phyloP scores from a whole-genome alignment of 1,140 invertebrate species.

The Coptotermes formosanus region DNA sequence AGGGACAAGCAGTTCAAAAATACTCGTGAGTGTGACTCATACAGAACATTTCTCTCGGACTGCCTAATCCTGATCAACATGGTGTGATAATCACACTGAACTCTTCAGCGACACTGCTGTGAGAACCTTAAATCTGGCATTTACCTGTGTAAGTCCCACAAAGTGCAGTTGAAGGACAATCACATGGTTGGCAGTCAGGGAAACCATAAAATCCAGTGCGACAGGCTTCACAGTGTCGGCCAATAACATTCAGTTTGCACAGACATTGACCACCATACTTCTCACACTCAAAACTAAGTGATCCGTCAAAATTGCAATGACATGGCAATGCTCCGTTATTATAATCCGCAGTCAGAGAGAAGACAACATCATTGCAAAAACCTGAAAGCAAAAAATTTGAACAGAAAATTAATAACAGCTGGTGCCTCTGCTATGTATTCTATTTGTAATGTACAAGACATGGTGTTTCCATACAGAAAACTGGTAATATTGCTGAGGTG shows the following conservation, averaged over 20 bases:
- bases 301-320: slow-evolving; percentile 86
- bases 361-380: slow-evolving; percentile 87
- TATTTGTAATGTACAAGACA: too few species aligned
- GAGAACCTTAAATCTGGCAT: slow-evolving; percentile 6
- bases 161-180: slow-evolving; percentile 78
- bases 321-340: slow-evolving; percentile 90
- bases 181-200: slow-evolving; percentile 86
- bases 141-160: slow-evolving; percentile 71
- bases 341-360: slow-evolving; percentile 91
- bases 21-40: too few species aligned
- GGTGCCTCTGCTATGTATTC: too few species aligned
- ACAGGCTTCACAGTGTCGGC: slow-evolving; percentile 85
- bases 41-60: too few species aligned
- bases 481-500: too few species aligned
- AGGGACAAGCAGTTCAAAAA: too few species aligned
- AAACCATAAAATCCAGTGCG: slow-evolving; percentile 92
- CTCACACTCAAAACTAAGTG: slow-evolving; percentile 82
- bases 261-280: slow-evolving; percentile 94
- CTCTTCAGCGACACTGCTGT: not conserved
- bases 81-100: not conserved
- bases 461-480: too few species aligned
- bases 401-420: too few species aligned
- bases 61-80: not conserved
- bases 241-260: slow-evolving; percentile 92
- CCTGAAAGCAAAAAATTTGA: slow-evolving; percentile 48